phyloP scores from a whole-genome alignment of 2,888 invertebrate species.

The Phengaris arion region DNA sequence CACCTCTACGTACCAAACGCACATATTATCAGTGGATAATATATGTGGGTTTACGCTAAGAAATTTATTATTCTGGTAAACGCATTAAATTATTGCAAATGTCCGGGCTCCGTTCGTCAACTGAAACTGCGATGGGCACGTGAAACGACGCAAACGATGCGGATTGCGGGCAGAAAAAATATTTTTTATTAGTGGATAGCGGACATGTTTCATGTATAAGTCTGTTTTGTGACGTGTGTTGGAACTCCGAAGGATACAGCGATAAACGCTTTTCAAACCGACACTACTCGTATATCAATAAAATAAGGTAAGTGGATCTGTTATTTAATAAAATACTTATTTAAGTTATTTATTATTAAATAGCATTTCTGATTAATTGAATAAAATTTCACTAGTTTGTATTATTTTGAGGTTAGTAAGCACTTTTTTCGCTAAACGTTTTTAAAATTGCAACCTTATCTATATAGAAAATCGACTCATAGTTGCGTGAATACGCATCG shows the following conservation, averaged over 20 bases:
- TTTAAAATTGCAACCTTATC: neutral
- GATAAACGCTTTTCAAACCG: neutral
- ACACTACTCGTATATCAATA: neutral
- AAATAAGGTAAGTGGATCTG: neutral
- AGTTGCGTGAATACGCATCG: neutral
- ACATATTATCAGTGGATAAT: too few relatives aligned
- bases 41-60: too few relatives aligned
- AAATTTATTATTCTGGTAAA: neutral
- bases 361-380: neutral
- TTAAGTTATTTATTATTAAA: neutral
- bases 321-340: neutral
- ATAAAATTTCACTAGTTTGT: neutral
- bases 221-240: neutral
- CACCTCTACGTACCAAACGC: too few relatives aligned
- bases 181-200: conserved; percentile 14
- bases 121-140: conserved; percentile 8
- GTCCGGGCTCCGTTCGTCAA: neutral
- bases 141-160: conserved; percentile 7
- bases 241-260: neutral
- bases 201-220: conserved; percentile 16
- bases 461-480: neutral
- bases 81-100: neutral
- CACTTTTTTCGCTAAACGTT: neutral
- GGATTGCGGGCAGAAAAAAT: conserved; percentile 18
- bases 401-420: conserved; percentile 14